Conservation (phyloP, 1,140 invertebrate species). For the Wasmannia auropunctata region DNA sequence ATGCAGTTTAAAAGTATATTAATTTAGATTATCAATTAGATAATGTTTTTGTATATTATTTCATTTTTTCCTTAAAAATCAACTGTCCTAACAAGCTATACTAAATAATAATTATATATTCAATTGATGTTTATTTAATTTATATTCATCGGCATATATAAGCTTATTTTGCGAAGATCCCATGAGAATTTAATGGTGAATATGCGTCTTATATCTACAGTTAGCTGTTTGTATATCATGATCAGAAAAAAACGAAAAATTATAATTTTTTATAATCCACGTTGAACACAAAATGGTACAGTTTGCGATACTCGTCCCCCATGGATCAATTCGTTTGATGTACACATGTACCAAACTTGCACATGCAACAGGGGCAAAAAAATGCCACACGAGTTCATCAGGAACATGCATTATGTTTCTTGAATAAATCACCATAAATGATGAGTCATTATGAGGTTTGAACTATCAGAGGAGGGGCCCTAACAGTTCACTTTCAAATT, state of each 20-base stretch:
- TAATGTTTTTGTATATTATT: neutral
- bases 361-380: constrained; percentile 40
- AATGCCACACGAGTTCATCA: constrained; percentile 47
- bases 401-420: constrained; percentile 62
- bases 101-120: constrained; percentile 27
- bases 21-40: constrained; percentile 1
- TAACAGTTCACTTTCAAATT: constrained; percentile 37
- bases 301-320: constrained; percentile 63
- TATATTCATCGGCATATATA: neutral
- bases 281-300: constrained; percentile 70
- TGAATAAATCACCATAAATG: constrained; percentile 17
- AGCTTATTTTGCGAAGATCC: neutral
- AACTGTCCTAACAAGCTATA: neutral
- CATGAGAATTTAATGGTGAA: constrained; percentile 7
- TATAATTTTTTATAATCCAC: constrained; percentile 33
- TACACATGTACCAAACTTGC: constrained; percentile 15
- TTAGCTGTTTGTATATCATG: neutral
- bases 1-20: neutral
- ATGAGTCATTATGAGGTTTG: constrained; percentile 4
- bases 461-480: neutral
- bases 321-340: constrained; percentile 19
- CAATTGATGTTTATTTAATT: constrained; percentile 16
- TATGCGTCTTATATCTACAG: neutral
- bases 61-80: neutral
- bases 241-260: neutral